Evolutionary conservation across 2,888 invertebrate species (phyloP).

Genomic region (Temnothorax ravouxi): DNA sequence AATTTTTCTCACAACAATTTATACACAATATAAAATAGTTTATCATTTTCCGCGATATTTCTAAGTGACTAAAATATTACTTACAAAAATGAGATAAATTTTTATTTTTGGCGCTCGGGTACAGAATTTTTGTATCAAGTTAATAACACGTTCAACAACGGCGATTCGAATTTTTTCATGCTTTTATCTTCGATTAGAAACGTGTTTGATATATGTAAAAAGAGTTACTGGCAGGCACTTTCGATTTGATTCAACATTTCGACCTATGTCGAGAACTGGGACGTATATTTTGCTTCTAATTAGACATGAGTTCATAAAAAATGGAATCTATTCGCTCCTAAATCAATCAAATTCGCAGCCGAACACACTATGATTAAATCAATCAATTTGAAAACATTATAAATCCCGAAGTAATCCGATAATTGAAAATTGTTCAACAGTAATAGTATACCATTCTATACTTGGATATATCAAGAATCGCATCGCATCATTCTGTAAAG

Average conservation of each 20-base stretch:
- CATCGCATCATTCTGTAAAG: neutral
- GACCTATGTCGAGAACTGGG: neutral
- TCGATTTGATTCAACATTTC: neutral
- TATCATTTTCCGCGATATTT: neutral
- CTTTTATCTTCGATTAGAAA: constrained; percentile 1
- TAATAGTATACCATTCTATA: neutral
- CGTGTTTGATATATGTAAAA: neutral
- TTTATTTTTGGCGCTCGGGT: neutral
- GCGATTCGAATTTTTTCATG: neutral
- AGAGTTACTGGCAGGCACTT: neutral
- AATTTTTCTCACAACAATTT: neutral
- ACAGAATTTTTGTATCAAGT: constrained; percentile 1
- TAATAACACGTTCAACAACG: neutral
- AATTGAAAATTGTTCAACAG: neutral
- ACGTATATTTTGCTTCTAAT: neutral
- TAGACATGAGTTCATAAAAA: constrained; percentile 2
- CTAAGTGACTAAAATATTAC: neutral
- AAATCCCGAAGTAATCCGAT: neutral
- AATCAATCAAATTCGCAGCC: neutral
- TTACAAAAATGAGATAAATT: neutral
- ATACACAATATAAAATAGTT: neutral
- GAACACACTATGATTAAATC: neutral
- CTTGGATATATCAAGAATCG: neutral
- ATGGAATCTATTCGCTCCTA: constrained; percentile 6
- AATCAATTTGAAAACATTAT: constrained; percentile 13